Percentiles rank a stretch among this genome's conserved stretches.
phyloP scores from a whole-genome alignment of 2,113 vertebrate species.

The Lepus americanus region DNA sequence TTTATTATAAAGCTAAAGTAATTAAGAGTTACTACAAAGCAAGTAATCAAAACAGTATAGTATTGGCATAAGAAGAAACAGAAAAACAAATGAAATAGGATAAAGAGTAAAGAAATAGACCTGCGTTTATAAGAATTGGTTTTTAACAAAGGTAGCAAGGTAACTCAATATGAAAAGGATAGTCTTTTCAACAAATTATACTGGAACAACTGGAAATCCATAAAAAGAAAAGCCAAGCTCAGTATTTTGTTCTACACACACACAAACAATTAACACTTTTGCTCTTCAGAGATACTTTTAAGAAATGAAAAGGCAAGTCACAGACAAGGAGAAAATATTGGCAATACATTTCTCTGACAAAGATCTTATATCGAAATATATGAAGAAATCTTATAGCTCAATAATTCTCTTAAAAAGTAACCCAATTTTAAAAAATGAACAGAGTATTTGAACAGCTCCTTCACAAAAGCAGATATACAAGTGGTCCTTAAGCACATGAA shows the following conservation, averaged over 20 bases:
- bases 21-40: constrained; percentile 19
- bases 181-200: constrained; percentile 28
- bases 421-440: neutral
- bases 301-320: constrained; percentile 3
- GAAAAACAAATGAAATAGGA: constrained; percentile 44
- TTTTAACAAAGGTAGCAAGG: constrained; percentile 28
- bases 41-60: neutral
- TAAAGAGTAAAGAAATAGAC: constrained; percentile 20
- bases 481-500: constrained; percentile 14
- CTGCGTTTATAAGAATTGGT: constrained; percentile 5
- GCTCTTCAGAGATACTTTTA: neutral
- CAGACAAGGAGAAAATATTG: constrained; percentile 10
- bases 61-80: constrained; percentile 9
- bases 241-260: neutral
- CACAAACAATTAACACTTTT: neutral
- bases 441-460: neutral
- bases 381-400: constrained; percentile 4
- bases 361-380: neutral
- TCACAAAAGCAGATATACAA: constrained; percentile 53
- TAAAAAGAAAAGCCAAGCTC: constrained; percentile 32
- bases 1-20: constrained; percentile 35
- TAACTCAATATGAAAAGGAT: constrained; percentile 36
- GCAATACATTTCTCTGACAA: neutral
- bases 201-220: neutral
- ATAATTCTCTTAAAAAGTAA: constrained; percentile 25